These are phyloP conservation scores for rat (Rattus norvegicus) DNA, from an alignment of 2,113 vertebrate species.

Conservation along the genomic window DNA sequence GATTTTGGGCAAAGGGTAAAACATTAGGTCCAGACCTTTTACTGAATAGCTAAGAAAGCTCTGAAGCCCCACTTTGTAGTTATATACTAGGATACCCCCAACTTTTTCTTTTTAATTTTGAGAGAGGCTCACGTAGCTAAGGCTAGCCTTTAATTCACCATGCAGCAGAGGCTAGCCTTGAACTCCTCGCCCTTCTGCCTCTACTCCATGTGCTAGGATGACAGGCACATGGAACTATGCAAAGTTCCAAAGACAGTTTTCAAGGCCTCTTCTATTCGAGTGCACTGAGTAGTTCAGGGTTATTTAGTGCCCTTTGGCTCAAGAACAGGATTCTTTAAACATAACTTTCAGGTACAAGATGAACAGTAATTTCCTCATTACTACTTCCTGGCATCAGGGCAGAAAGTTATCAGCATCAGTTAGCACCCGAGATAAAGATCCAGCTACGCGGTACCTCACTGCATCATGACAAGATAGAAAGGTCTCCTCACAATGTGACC, in stretches of 20 bases:
- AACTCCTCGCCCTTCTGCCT: neutral
- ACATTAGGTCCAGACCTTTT: neutral
- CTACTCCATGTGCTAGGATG: neutral
- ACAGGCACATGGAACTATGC: neutral
- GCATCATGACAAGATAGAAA: slow-evolving; percentile 42
- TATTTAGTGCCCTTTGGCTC: slow-evolving; percentile 46
- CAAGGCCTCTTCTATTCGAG: slow-evolving; percentile 20
- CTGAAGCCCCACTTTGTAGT: neutral
- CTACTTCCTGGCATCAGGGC: slow-evolving; percentile 49
- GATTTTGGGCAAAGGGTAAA: slow-evolving; percentile 70
- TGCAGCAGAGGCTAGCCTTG: neutral
- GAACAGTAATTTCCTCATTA: slow-evolving; percentile 63
- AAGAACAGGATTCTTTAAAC: slow-evolving; percentile 56
- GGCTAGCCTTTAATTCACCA: neutral
- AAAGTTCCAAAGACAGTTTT: neutral
- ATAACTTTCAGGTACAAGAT: slow-evolving; percentile 52
- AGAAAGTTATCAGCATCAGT: slow-evolving; percentile 57
- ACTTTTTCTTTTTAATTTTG: neutral
- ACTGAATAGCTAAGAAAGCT: neutral
- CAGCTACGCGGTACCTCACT: slow-evolving; percentile 15
- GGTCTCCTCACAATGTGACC: neutral
- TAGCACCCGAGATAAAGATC: slow-evolving; percentile 63
- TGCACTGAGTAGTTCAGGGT: neutral
- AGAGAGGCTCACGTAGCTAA: neutral
- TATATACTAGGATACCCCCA: neutral